phyloP scores from a whole-genome alignment of 1,140 invertebrate genomes.

The Zaprionus nigranus region DNA sequence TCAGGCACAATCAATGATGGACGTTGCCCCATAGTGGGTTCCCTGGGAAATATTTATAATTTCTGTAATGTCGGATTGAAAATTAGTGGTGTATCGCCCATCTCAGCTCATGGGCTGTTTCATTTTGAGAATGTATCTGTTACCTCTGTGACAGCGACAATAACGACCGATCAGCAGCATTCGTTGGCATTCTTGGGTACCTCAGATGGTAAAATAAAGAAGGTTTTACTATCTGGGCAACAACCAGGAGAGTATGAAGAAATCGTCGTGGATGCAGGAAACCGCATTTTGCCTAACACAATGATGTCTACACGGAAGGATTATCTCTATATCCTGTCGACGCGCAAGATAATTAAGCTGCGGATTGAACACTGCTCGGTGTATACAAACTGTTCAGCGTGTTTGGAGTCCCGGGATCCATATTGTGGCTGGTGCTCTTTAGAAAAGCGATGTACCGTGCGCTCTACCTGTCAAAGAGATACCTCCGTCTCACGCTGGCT shows the following conservation, averaged over 20 bases:
- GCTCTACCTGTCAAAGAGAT: slow-evolving; percentile 95
- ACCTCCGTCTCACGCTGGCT: slow-evolving; percentile 96
- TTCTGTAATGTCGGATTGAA: slow-evolving; percentile 97
- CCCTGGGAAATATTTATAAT: slow-evolving; percentile 94
- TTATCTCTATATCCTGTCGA: slow-evolving; percentile 90
- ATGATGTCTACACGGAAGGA: slow-evolving; percentile 91
- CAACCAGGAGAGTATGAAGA: slow-evolving; percentile 91
- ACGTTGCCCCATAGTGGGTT: slow-evolving; percentile 93
- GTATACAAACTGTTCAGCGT: slow-evolving; percentile 95
- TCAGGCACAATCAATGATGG: slow-evolving; percentile 95
- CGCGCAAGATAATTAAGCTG: slow-evolving; percentile 93
- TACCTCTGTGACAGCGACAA: slow-evolving; percentile 92
- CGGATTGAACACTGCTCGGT: slow-evolving; percentile 96
- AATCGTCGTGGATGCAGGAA: slow-evolving; percentile 89
- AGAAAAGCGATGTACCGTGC: slow-evolving; percentile 96
- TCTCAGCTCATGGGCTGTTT: slow-evolving; percentile 89
- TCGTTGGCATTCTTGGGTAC: slow-evolving; percentile 96
- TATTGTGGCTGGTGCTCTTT: slow-evolving; percentile 99
- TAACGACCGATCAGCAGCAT: slow-evolving; percentile 90
- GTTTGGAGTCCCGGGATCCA: slow-evolving; percentile 96
- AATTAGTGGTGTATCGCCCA: slow-evolving; percentile 94
- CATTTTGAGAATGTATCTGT: slow-evolving; percentile 92
- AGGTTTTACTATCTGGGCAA: slow-evolving; percentile 89
- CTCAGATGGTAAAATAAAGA: slow-evolving; percentile 90
- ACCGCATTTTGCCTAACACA: slow-evolving; percentile 92